Percentiles rank a stretch among this genome's conserved stretches.
Conservation (phyloP, 2,113 vertebrate genomes). For the Piliocolobus tephrosceles region DNA sequence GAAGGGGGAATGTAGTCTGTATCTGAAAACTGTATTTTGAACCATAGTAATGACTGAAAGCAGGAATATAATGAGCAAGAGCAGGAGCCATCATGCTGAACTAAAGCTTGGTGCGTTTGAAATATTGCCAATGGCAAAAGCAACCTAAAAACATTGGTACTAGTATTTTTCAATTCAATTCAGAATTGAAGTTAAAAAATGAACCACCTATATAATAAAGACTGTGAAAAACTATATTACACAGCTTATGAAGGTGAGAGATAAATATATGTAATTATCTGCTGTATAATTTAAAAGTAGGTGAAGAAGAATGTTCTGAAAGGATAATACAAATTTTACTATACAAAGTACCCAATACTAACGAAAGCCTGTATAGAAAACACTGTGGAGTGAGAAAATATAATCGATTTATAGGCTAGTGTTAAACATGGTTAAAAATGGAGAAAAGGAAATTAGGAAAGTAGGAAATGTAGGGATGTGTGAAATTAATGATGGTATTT, state of each 20-base stretch:
- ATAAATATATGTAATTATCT: background rate
- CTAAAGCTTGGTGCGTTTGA: background rate
- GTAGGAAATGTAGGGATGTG: background rate
- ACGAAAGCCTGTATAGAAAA: background rate
- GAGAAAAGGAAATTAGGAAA: background rate
- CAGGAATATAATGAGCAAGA: background rate
- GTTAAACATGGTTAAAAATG: background rate
- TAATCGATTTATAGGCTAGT: background rate
- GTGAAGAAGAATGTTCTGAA: background rate
- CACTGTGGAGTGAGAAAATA: background rate
- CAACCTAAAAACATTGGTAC: background rate
- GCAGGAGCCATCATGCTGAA: background rate
- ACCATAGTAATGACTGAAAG: background rate
- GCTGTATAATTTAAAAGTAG: background rate
- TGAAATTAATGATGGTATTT: background rate
- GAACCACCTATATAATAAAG: background rate
- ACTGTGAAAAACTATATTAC: background rate
- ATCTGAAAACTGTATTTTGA: constrained; percentile 33
- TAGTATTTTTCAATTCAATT: too few relatives aligned
- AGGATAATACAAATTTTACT: background rate
- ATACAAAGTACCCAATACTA: background rate
- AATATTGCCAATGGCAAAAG: background rate
- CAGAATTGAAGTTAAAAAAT: background rate
- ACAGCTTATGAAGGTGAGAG: background rate
- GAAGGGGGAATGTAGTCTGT: background rate